Conservation (phyloP, 2,797 vertebrate species). For the Coccyzus lansbergi region DNA sequence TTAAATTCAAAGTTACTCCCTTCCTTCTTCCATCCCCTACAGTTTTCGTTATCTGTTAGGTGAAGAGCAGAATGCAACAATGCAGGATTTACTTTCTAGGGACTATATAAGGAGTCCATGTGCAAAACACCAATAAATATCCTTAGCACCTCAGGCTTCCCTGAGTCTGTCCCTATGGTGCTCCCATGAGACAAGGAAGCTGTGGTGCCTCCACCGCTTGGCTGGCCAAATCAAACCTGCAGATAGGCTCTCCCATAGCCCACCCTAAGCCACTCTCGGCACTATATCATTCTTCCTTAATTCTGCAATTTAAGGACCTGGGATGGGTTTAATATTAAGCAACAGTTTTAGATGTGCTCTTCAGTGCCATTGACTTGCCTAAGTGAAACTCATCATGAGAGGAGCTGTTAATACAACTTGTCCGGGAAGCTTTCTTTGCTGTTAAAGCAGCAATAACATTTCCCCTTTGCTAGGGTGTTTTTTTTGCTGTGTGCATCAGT, state of each 20-base stretch:
- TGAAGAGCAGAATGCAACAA: neutral
- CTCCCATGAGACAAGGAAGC: neutral
- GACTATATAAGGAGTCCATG: accelerated
- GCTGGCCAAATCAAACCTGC: accelerated
- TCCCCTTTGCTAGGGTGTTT: neutral
- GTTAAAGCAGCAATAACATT: neutral
- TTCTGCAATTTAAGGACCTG: neutral
- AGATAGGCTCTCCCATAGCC: neutral
- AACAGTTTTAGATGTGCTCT: accelerated
- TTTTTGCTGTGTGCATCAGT: neutral
- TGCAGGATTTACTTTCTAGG: neutral
- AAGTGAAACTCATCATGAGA: neutral
- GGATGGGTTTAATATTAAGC: neutral
- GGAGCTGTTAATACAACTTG: neutral
- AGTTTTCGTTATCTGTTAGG: neutral
- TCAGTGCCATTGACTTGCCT: accelerated
- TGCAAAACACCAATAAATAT: accelerated
- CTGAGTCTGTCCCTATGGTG: accelerated
- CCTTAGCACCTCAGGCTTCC: neutral
- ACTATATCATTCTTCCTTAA: neutral
- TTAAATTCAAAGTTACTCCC: neutral
- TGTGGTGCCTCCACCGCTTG: neutral
- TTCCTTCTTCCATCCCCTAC: neutral
- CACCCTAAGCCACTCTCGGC: accelerated
- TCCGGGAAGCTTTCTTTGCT: neutral